Base-by-base conservation (phyloP, 1,140 invertebrate genomes). In the Lepidotrigona ventralis region DNA sequence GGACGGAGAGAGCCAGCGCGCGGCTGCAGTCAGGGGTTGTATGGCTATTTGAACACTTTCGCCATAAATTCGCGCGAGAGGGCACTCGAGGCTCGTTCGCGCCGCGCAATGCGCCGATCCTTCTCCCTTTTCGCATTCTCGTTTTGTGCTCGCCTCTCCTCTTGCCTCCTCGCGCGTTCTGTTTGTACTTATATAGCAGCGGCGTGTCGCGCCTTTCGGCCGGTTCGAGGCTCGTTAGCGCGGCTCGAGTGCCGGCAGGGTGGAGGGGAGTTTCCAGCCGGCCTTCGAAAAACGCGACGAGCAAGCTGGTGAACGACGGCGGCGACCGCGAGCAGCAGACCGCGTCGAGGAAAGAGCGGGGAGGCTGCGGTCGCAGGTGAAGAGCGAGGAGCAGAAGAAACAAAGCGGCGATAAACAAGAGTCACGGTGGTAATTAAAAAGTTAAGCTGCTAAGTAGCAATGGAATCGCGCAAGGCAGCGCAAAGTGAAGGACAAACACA, bases 351-450 rank as follows among this genome's bases (percentile, higher is more conserved):
- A 69, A 33, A 46, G 39, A 69, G 21, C 12, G 33, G n/a, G n/a
- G 23, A 8, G 1, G 33, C 2, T 33, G 33, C 33, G n/a, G 53
- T 3, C 5, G 51, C 23, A 68, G 23, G 33, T 69, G 66, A 23
- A 23, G 46, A 5, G 68, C 9, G 56, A 69, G 46, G 39, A 53
- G 63, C 54, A 39, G 46, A 26, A 66, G 68, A 79, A 77, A 86
- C 85, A 88, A 89, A 89, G 86, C 78, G 81, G 87, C 83, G 86
- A 90, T 89, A 91, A 92, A 92, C 91, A 91, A 90, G 88, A 91
- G 90, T 89, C 90, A 90, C 86, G 87, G 83, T 86, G 89, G 89
- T 91, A 92, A 92, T 93, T 93, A 92, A 93, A 92, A 93, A 91
- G 92, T 92, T 92, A 91, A 91, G 87, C 88, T 83, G 88, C 86